Percentiles rank a stretch among this genome's conserved stretches.
phyloP scores from a whole-genome alignment of 2,888 invertebrate genomes.

The Conus canariensis region DNA sequence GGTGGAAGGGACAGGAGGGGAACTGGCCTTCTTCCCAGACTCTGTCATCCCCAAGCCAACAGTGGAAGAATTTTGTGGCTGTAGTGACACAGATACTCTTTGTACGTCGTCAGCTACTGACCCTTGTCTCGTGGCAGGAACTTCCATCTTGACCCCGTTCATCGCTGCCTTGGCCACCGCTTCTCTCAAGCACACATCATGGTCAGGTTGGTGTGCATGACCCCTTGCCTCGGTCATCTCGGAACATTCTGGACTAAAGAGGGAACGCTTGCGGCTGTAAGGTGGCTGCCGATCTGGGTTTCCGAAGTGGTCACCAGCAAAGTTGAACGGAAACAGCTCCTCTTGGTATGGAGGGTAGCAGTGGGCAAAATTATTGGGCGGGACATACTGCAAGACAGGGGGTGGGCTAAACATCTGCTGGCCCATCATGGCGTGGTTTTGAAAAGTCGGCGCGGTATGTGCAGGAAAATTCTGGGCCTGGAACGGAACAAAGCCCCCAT shows the following conservation, averaged over 20 bases:
- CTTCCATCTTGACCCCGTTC: conserved; percentile 1
- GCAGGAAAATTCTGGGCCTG: background rate
- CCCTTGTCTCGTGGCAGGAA: background rate
- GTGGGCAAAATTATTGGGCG: background rate
- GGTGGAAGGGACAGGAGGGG: background rate
- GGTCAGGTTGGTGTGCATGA: background rate
- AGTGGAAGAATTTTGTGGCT: background rate
- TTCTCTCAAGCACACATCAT: background rate
- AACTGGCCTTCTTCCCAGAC: background rate
- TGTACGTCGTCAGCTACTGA: background rate
- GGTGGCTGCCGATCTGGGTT: background rate
- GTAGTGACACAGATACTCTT: background rate
- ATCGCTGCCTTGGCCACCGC: background rate
- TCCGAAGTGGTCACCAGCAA: background rate
- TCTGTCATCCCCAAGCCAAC: background rate
- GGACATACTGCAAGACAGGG: background rate
- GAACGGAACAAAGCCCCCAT: background rate
- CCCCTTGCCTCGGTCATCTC: background rate
- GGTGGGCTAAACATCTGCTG: background rate
- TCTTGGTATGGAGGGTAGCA: background rate
- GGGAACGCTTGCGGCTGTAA: background rate
- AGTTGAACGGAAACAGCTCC: background rate
- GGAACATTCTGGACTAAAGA: background rate
- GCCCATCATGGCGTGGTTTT: background rate
- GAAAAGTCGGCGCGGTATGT: background rate